Base-by-base conservation (phyloP, 2,113 vertebrate genomes). In the Xiphophorus couchianus region DNA sequence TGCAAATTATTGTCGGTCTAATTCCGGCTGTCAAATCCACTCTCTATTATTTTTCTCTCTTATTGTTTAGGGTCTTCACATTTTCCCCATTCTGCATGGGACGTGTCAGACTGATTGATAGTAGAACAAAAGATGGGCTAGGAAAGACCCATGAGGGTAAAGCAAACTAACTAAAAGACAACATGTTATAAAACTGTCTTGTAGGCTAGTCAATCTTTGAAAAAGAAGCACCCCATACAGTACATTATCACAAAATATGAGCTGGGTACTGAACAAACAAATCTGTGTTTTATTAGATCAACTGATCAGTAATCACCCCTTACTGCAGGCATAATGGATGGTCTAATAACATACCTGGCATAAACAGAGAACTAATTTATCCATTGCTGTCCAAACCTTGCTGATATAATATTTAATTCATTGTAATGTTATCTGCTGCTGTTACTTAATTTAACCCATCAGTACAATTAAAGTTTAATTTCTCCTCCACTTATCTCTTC, bases 381-480 rank as follows among this genome's bases (percentile, higher is more conserved):
- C 31, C 25, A 60, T 71, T 15, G 31, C n/a, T 27, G 69, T 15
- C 31, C 35, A 62, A 72, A 44, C 28, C 17, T 27, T 3, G 44
- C 51, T 27, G 51, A 28, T 61, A 30, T 44, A 17, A 66, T 11
- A 62, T 62, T 29, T 62, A 61, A 65, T 39, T 66, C 29, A 31
- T 58, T 37, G 58, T 60, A 67, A 78, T 62, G 33, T 28, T 22
- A 64, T 42, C 61, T 74, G 31, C 61, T 68, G n/a, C 31, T 22
- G 19, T 62, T 72, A 9, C 39, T n/a, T 69, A 19, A 7, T 75
- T 60, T 71, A 62, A 67, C 27, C 60, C 66, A 74, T 63, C 62
- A 69, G 30, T 62, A 28, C 62, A 11, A 82, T 79, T 60, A 62
- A 78, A 62, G 30, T 58, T 74, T 70, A 28, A 81, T 85, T 15